Percentiles rank a stretch among this genome's conserved stretches.
phyloP scores from a whole-genome alignment of 2,113 vertebrate genomes.

The Narcine bancroftii region DNA sequence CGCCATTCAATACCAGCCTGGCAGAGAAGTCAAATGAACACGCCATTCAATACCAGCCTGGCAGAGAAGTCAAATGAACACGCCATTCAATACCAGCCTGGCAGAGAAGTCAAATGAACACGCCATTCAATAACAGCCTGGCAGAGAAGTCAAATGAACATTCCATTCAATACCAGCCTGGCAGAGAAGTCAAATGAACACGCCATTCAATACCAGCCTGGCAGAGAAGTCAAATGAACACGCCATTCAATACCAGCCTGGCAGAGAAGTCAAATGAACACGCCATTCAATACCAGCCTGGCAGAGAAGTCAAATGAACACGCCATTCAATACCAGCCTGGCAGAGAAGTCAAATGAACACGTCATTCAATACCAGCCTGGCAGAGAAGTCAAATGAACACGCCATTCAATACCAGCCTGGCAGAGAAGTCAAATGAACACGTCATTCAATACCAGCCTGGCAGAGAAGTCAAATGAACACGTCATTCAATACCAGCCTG shows the following conservation, averaged over 20 bases:
- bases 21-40: neutral
- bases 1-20: neutral
- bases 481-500: neutral
- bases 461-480: neutral
- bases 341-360: neutral
- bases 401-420: neutral
- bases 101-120: neutral
- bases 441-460: neutral
- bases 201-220: neutral
- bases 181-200: neutral
- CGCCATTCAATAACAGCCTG: neutral
- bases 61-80: neutral
- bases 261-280: neutral
- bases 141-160: neutral
- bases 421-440: neutral
- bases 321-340: neutral
- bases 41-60: neutral
- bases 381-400: neutral
- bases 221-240: neutral
- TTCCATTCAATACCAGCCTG: neutral
- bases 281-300: neutral
- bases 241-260: neutral
- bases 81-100: neutral
- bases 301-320: neutral
- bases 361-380: neutral